Conservation (phyloP, 2,113 vertebrate genomes). For the Proterorhinus semilunaris region DNA sequence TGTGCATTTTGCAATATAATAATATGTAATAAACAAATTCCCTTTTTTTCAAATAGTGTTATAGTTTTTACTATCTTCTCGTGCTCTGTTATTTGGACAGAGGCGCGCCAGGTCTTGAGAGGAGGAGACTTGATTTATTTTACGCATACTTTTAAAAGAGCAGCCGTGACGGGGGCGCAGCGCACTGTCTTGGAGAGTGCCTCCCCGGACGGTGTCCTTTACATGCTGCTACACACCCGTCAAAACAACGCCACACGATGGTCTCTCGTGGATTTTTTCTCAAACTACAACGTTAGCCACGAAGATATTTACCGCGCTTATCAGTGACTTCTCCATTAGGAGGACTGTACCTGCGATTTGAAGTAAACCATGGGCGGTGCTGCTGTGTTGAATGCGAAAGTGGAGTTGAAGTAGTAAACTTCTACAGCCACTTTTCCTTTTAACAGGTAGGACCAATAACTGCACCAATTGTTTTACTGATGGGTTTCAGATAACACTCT, state of each 20-base stretch:
- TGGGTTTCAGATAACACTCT: too few species aligned
- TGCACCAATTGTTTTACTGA: too few species aligned
- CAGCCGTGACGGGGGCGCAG: slow-evolving; percentile 53
- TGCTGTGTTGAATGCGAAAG: slow-evolving; percentile 17
- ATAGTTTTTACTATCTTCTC: neutral
- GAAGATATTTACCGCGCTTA: slow-evolving; percentile 13
- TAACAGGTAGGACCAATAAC: too few species aligned
- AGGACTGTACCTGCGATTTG: slow-evolving; percentile 40
- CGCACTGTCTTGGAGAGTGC: slow-evolving; percentile 14
- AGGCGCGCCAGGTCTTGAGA: neutral
- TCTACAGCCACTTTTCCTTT: slow-evolving; percentile 19
- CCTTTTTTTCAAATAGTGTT: slow-evolving; percentile 22
- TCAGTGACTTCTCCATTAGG: slow-evolving; percentile 31
- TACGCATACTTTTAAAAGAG: neutral
- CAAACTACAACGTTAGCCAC: neutral
- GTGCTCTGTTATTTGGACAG: neutral
- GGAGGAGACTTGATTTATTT: slow-evolving; percentile 4
- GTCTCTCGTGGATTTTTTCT: slow-evolving; percentile 15
- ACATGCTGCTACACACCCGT: slow-evolving; percentile 27
- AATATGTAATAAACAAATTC: neutral
- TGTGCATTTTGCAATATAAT: too few species aligned
- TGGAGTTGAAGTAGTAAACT: slow-evolving; percentile 16
- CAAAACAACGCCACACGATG: slow-evolving; percentile 8
- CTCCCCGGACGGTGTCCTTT: neutral
- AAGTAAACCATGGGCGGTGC: slow-evolving; percentile 12